Percentiles rank a stretch among this genome's conserved stretches.
phyloP scores from a whole-genome alignment of 1,140 invertebrate species.

The Phymorhynchus buccinoides region DNA sequence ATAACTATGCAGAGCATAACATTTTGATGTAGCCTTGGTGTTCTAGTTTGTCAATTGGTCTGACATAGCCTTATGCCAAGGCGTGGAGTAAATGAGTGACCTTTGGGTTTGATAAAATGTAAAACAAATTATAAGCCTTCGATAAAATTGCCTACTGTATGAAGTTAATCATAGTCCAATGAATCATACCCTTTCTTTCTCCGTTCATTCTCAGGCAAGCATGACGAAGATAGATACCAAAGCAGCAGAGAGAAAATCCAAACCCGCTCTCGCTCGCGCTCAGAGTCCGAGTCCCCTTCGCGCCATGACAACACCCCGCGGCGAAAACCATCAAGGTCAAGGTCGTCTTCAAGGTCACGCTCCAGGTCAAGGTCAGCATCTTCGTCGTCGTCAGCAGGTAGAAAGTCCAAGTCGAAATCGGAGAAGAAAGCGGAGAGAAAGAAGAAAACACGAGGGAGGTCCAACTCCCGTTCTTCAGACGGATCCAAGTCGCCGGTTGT shows the following conservation, averaged over 20 bases:
- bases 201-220: background rate
- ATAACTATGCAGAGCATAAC: too few relatives aligned
- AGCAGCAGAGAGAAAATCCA: background rate
- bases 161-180: too few relatives aligned
- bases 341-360: background rate
- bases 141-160: too few relatives aligned
- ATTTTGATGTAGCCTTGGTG: too few relatives aligned
- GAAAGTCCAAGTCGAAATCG: background rate
- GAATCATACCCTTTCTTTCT: background rate
- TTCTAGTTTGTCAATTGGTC: too few relatives aligned
- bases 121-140: too few relatives aligned
- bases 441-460: background rate
- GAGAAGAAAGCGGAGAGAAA: too few relatives aligned
- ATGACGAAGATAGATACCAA: background rate
- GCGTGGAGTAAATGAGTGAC: too few relatives aligned
- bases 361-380: background rate
- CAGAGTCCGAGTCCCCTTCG: background rate
- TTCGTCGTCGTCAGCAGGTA: background rate
- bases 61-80: too few relatives aligned
- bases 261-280: background rate
- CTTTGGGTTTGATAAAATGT: too few relatives aligned
- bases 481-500: background rate
- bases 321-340: background rate
- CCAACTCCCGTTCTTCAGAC: background rate
- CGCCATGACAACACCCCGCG: background rate